Base-by-base conservation (phyloP, 2,888 invertebrate genomes). In the Meganola albula region DNA sequence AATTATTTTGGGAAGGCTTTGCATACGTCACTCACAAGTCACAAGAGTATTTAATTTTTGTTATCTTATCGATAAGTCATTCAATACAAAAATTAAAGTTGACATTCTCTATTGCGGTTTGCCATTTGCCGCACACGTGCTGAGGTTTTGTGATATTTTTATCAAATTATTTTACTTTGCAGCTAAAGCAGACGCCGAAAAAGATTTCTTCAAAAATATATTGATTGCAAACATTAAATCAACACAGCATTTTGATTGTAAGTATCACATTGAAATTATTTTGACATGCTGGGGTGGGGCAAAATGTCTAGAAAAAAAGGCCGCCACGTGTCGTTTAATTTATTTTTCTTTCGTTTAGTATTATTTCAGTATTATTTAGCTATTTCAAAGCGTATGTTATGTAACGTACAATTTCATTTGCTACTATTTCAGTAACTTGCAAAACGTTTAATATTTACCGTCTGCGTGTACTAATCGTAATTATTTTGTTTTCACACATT, bases 41-140 rank as follows among this genome's bases (percentile, higher is more conserved):
- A n/a, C n/a, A n/a, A n/a, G n/a, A n/a, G n/a, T n/a, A n/a, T n/a
- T n/a, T n/a, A n/a, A n/a, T n/a, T n/a, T n/a, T n/a, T n/a, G n/a
- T n/a, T n/a, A n/a, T 27, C 11, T 3, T 24, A 24, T 37, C 48
- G 25, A 14, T 12, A 24, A 20, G 13, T 44, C 41, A 37, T 38
- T 29, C 32, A 27, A 24, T 24, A 20, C 10, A 36, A 35, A 28
- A 31, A 26, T 12, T 36, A 26, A 28, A 41, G 33, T n/a, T 30
- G 39, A 44, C 51, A 54, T 53, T 58, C 56, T 58, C 62, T 71
- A 67, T 65, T 79, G 78, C 79, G 72, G 76, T 78, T 79, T 82
- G 75, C 78, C 75, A 74, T 76, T 76, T 72, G 76, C 79, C 79
- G 84, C 82, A 84, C 85, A 85, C 82, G 85, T 85, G 84, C 83